Conservation (phyloP, 2,888 invertebrate species). For the Heliconius charithonia region DNA sequence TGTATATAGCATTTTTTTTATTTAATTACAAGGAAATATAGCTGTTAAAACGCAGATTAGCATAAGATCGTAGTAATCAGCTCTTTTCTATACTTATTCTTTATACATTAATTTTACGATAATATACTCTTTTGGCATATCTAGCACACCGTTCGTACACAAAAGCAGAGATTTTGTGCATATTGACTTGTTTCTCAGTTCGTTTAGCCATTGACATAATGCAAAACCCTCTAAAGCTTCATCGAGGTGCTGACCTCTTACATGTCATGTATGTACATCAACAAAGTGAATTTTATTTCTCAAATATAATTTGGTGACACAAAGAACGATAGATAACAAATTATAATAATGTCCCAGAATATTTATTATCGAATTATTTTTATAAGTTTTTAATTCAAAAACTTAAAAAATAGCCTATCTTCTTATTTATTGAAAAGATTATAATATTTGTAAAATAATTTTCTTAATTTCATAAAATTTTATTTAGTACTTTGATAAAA, state of each 20-base stretch:
- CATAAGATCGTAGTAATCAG: constrained; percentile 17
- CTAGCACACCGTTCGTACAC: constrained; percentile 68
- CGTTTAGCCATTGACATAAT: neutral
- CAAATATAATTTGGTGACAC: neutral
- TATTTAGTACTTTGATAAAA: neutral
- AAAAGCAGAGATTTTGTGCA: constrained; percentile 45
- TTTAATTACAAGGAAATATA: neutral
- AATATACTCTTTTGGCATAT: constrained; percentile 69
- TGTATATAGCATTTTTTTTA: neutral
- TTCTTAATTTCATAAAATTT: neutral
- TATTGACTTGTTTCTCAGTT: constrained; percentile 43
- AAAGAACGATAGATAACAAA: neutral
- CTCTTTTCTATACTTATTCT: constrained; percentile 14
- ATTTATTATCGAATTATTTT: too few relatives aligned
- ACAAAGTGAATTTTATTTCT: neutral
- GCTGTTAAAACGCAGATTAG: neutral
- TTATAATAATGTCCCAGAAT: neutral
- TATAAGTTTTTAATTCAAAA: too few relatives aligned
- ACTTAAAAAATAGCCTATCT: too few relatives aligned
- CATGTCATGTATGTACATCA: neutral
- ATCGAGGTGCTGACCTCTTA: constrained; percentile 43
- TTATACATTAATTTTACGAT: constrained; percentile 55
- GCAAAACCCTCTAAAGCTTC: constrained; percentile 29
- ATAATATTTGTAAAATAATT: neutral
- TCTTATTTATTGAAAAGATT: too few relatives aligned